These are phyloP conservation scores for Origma solitaria DNA, from an alignment of 2,113 vertebrate genomes.

Conservation along the genomic window DNA sequence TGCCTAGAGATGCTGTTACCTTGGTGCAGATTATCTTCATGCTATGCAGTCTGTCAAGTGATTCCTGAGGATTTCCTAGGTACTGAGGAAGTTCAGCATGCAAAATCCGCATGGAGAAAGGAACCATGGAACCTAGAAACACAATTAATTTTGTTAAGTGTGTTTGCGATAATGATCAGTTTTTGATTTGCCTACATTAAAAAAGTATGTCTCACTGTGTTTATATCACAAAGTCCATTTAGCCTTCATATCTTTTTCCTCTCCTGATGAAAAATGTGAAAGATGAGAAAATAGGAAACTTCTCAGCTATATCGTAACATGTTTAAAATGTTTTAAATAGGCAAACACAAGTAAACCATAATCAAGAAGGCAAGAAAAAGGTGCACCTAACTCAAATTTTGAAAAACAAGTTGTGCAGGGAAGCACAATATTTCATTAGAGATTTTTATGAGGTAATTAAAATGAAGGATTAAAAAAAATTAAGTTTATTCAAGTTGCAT, in stretches of 20 bases:
- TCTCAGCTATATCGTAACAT: background rate
- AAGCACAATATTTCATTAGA: background rate
- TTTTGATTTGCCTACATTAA: background rate
- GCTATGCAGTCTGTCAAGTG: conserved; percentile 89
- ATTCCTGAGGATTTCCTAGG: conserved; percentile 89
- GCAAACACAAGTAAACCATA: background rate
- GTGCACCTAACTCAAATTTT: background rate
- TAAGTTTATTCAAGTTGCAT: background rate
- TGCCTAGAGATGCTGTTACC: conserved; percentile 66
- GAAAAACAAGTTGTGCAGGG: background rate
- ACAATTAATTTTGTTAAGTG: background rate
- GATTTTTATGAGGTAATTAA: background rate
- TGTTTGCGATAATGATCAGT: background rate
- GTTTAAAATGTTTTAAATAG: background rate
- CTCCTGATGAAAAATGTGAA: background rate
- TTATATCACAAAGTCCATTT: background rate
- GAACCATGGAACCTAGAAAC: conserved; percentile 91
- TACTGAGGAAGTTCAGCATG: conserved; percentile 96
- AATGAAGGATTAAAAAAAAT: background rate
- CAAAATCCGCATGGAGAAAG: conserved; percentile 94
- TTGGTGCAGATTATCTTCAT: conserved; percentile 87
- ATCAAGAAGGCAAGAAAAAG: background rate
- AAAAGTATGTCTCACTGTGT: background rate
- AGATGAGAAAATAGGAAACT: background rate
- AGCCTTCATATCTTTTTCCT: background rate